Evolutionary conservation across 2,888 invertebrate species (phyloP).

Genomic region (Temnothorax rugatulus): DNA sequence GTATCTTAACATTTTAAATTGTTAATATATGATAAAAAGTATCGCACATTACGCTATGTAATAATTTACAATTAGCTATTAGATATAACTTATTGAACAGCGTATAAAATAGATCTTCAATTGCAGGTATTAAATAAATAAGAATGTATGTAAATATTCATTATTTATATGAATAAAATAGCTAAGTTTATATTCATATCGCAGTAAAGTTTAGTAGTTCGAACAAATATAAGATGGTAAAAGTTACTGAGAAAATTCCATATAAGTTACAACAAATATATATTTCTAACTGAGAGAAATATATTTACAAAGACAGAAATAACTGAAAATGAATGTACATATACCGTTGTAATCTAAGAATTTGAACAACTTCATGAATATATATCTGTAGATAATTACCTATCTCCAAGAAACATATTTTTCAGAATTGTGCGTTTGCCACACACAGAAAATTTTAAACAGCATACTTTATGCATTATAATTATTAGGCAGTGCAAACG

Average conservation of each 20-base stretch:
- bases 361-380: slow-evolving; percentile 3
- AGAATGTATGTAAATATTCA: no score
- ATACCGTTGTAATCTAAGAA: background rate
- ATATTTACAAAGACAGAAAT: background rate
- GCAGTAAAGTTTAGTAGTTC: no score
- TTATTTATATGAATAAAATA: no score
- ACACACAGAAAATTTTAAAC: background rate
- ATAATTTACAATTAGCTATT: no score
- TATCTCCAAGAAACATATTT: background rate
- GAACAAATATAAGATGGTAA: background rate
- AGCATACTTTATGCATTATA: background rate
- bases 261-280: slow-evolving; percentile 6
- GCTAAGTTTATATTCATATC: no score
- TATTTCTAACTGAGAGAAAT: background rate
- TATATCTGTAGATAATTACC: background rate
- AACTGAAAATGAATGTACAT: background rate
- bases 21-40: no score
- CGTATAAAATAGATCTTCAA: no score
- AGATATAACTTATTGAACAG: no score
- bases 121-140: no score
- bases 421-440: slow-evolving; percentile 8
- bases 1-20: no score
- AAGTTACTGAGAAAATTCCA: background rate
- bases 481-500: background rate
- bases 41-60: no score